Evolutionary conservation across 2,113 vertebrate species (phyloP).

Genomic region (Pterocles orientalis): DNA sequence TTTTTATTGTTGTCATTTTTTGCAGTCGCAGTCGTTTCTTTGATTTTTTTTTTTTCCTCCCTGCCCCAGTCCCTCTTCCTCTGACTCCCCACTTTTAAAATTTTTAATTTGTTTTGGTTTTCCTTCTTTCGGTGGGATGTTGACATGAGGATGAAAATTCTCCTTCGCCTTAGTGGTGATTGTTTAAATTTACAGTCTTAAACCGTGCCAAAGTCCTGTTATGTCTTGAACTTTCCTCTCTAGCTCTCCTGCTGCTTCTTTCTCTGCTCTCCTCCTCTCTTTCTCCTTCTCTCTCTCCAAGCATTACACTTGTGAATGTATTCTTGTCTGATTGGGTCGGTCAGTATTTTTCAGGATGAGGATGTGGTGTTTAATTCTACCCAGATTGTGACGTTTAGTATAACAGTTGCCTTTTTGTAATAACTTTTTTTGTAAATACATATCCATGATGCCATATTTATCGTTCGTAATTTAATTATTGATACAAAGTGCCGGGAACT

Average conservation of each 20-base stretch:
- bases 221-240: conserved; percentile 94
- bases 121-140: conserved; percentile 85
- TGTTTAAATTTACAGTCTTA: conserved; percentile 98
- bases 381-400: conserved; percentile 97
- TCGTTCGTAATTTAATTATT: conserved; percentile 99
- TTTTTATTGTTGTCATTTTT: conserved; percentile 62
- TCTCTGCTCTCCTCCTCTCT: conserved; percentile 1
- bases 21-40: conserved; percentile 81
- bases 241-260: conserved; percentile 29
- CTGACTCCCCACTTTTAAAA: conserved; percentile 47
- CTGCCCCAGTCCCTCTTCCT: conserved; percentile 16
- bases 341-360: conserved; percentile 94
- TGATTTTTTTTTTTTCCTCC: conserved; percentile 67
- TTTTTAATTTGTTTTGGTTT: conserved; percentile 38
- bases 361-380: conserved; percentile 91
- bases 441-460: conserved; percentile 99
- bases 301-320: conserved; percentile 99
- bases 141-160: conserved; percentile 83
- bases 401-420: conserved; percentile 99
- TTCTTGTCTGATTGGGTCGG: conserved; percentile 98
- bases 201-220: conserved; percentile 99
- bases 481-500: conserved; percentile 94
- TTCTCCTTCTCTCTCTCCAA: conserved; percentile 57
- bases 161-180: conserved; percentile 93
- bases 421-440: conserved; percentile 99